A percentile compares a stretch with the other conserved stretches of the same genome.
phyloP scores from a whole-genome alignment of 2,797 vertebrate species.

The Podargus strigoides region DNA sequence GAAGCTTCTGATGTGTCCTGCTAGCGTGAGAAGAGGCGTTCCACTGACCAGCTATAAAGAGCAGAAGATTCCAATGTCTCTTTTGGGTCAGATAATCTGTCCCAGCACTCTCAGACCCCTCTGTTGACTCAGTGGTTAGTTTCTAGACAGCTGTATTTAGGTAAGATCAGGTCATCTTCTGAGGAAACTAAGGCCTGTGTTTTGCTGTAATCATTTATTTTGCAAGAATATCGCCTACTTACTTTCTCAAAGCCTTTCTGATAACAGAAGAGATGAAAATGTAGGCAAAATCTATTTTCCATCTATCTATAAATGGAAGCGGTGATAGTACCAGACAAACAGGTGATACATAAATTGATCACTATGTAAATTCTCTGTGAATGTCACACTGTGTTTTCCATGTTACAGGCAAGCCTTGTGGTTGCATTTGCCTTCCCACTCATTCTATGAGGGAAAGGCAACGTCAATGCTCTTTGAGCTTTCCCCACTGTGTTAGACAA shows the following conservation, averaged over 20 bases:
- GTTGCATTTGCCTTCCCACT: conserved; percentile 23
- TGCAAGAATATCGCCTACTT: not conserved
- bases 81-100: not conserved
- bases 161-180: not conserved
- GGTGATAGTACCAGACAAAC: not conserved
- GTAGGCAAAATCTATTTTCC: not conserved
- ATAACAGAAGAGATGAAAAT: not conserved
- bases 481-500: not conserved
- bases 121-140: not conserved
- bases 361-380: conserved; percentile 20
- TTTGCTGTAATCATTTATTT: not conserved
- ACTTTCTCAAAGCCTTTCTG: not conserved
- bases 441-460: not conserved
- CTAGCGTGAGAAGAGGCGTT: not conserved
- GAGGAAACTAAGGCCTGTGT: not conserved
- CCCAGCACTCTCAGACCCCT: not conserved
- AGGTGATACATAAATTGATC: not conserved
- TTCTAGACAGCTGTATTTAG: not conserved
- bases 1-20: not conserved
- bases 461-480: not conserved
- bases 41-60: not conserved
- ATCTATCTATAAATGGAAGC: not conserved
- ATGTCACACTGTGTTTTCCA: not conserved
- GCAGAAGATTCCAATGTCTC: not conserved
- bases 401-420: not conserved